A percentile compares a stretch with the other conserved stretches of the same genome.
Conservation (phyloP, 2,888 invertebrate genomes). For the Prostheceraeus crozeri region DNA sequence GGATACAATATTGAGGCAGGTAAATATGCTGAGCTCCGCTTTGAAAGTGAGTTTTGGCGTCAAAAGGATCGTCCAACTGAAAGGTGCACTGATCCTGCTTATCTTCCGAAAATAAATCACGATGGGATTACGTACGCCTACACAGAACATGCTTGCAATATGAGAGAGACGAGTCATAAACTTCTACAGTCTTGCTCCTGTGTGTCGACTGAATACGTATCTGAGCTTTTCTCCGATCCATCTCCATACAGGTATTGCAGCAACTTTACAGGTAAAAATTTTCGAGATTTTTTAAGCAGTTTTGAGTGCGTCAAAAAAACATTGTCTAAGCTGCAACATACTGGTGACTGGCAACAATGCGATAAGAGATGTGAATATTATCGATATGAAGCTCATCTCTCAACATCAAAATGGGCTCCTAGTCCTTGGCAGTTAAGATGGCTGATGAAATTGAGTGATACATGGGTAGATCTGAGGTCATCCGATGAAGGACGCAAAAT, state of each 20-base stretch:
- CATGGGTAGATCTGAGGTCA: constrained; percentile 13
- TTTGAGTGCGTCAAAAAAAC: no score
- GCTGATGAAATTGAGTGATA: constrained; percentile 33
- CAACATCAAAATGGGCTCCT: constrained; percentile 26
- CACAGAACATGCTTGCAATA: no score
- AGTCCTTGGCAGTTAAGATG: constrained; percentile 28
- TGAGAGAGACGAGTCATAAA: no score
- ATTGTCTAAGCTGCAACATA: no score
- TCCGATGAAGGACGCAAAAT: neutral
- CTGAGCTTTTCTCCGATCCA: no score
- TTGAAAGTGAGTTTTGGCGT: constrained; percentile 22
- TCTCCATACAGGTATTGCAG: no score
- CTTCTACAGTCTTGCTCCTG: no score
- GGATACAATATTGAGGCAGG: constrained; percentile 31
- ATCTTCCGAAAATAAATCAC: no score
- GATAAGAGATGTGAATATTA: constrained; percentile 16
- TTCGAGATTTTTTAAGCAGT: no score
- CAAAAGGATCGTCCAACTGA: constrained; percentile 6
- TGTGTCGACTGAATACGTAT: no score
- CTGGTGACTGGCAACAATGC: constrained; percentile 19
- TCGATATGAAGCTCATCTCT: constrained; percentile 26
- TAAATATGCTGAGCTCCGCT: constrained; percentile 28
- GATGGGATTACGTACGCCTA: no score
- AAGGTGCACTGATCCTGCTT: neutral
- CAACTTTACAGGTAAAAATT: no score